Percentiles rank a stretch among this genome's conserved stretches.
Conservation (phyloP, 1,140 invertebrate species). For the Drosophila kanapiae region DNA sequence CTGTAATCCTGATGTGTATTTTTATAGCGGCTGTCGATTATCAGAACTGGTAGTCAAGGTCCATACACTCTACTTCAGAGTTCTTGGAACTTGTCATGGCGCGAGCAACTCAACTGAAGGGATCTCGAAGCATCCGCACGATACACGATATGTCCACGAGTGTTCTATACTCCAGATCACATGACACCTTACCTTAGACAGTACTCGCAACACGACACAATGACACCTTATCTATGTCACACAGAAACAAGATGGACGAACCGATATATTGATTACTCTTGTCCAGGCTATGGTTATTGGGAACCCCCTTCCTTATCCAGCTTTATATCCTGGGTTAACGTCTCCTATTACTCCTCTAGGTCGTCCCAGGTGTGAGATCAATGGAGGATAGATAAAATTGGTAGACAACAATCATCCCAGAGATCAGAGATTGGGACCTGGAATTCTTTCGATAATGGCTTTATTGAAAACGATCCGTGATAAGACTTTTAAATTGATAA, state of each 20-base stretch:
- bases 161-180: neutral
- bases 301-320: neutral
- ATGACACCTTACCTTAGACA: neutral
- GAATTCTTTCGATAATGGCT: neutral
- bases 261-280: neutral
- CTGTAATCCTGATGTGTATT: conserved; percentile 4
- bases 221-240: neutral
- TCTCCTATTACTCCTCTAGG: too few species aligned
- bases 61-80: neutral
- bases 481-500: neutral
- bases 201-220: neutral
- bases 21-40: conserved; percentile 11
- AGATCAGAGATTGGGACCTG: too few species aligned
- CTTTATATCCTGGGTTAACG: too few species aligned
- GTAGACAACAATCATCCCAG: too few species aligned
- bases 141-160: too few species aligned
- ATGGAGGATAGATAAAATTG: too few species aligned
- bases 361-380: too few species aligned
- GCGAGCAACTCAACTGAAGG: neutral
- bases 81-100: neutral
- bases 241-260: neutral
- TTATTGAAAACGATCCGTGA: neutral
- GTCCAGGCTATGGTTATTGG: neutral
- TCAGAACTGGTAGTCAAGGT: neutral
- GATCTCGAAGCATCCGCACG: neutral